Conservation (phyloP, 2,888 invertebrate species). For the Enchytraeus crypticus region DNA sequence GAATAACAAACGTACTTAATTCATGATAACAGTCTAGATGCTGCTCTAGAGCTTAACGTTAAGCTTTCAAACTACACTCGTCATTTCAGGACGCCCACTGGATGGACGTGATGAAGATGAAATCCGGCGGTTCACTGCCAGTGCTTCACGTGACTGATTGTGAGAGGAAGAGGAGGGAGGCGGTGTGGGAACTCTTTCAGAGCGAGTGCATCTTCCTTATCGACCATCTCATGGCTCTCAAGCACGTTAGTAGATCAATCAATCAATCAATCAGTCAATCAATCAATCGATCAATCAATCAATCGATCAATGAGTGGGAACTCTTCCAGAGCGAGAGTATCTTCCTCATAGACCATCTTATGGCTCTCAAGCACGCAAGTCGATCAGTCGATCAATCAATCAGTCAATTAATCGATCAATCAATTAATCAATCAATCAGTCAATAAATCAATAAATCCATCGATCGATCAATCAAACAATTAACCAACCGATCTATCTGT, state of each 20-base stretch:
- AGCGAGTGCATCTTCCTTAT: slow-evolving; percentile 57
- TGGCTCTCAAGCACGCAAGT: slow-evolving; percentile 57
- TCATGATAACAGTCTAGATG: no score
- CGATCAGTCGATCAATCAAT: no score
- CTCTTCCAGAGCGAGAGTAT: slow-evolving; percentile 57
- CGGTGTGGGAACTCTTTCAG: slow-evolving; percentile 60
- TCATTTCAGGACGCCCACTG: slow-evolving; percentile 12
- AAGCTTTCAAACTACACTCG: no score
- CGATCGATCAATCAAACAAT: no score
- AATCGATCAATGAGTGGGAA: slow-evolving; percentile 47
- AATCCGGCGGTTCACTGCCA: not conserved
- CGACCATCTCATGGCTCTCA: slow-evolving; percentile 58
- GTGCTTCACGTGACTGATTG: slow-evolving; percentile 23
- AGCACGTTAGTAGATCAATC: slow-evolving; percentile 50
- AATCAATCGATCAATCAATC: slow-evolving; percentile 41
- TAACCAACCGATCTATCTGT: no score
- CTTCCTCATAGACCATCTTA: slow-evolving; percentile 57
- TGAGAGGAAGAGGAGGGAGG: slow-evolving; percentile 51
- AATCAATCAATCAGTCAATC: slow-evolving; percentile 46
- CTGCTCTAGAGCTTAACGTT: no score
- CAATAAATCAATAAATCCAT: no score
- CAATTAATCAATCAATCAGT: no score
- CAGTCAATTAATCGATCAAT: no score
- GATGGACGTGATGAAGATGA: slow-evolving; percentile 9
- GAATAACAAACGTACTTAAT: no score